phyloP scores from a whole-genome alignment of 2,888 invertebrate species.

The Phytoseiulus persimilis region DNA sequence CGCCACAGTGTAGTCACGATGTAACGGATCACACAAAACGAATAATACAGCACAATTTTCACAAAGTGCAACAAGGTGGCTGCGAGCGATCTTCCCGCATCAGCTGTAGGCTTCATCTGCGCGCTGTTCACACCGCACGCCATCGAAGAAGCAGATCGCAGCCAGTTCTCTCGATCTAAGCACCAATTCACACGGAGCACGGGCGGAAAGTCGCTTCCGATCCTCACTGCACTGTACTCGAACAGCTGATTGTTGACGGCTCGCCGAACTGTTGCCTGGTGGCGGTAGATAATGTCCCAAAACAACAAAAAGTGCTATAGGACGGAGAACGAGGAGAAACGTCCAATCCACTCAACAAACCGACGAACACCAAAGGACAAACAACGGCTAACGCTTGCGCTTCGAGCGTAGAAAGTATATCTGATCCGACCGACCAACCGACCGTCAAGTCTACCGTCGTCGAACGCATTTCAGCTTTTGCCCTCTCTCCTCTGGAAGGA shows the following conservation, averaged over 20 bases:
- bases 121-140: background rate
- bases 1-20: conserved; percentile 27
- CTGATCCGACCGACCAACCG: background rate
- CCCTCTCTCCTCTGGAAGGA: background rate
- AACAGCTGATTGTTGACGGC: background rate
- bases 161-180: background rate
- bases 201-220: background rate
- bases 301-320: background rate
- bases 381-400: background rate
- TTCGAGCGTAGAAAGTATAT: background rate
- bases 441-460: background rate
- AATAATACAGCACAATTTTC: conserved; percentile 24
- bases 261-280: background rate
- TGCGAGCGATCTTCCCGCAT: background rate
- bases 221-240: background rate
- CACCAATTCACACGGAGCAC: background rate
- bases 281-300: background rate
- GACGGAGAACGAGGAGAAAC: background rate
- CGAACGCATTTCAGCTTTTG: background rate
- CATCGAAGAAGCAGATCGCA: background rate
- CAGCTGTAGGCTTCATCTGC: conserved; percentile 5
- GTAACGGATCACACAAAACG: conserved; percentile 16
- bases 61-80: conserved; percentile 8
- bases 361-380: background rate
- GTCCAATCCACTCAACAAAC: background rate